A percentile compares a stretch with the other conserved stretches of the same genome.
These are phyloP conservation scores for Drosophila melanogaster DNA, from an alignment of 1,140 invertebrate genomes.

Conservation along the genomic window Release_6_plus_ISO1_MT NT_033779.5:3888001-3888500, in stretches of 20 bases:
- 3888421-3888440: conserved; percentile 1
- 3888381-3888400: conserved; percentile 49
- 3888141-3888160: conserved; percentile 75
- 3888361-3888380: conserved; percentile 53
- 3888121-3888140: conserved; percentile 72
- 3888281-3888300: conserved; percentile 35
- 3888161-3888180: conserved; percentile 73
- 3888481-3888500: conserved; percentile 37
- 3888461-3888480: conserved; percentile 35
- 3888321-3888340: conserved; percentile 57
- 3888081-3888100: conserved; percentile 24
- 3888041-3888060: conserved; percentile 21
- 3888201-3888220: conserved; percentile 4
- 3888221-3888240: conserved; percentile 70
- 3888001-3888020: conserved; percentile 54
- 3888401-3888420: conserved; percentile 68
- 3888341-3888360: conserved; percentile 48
- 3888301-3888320: conserved; percentile 30
- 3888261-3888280: conserved; percentile 26
- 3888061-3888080: conserved; percentile 60
- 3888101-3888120: conserved; percentile 59
- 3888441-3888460: not conserved
- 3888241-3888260: conserved; percentile 80
- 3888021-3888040: conserved; percentile 42
- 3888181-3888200: conserved; percentile 25